Percentiles rank a stretch among this genome's conserved stretches.
phyloP scores from a whole-genome alignment of 1,140 invertebrate genomes.

The Papilio machaon region DNA sequence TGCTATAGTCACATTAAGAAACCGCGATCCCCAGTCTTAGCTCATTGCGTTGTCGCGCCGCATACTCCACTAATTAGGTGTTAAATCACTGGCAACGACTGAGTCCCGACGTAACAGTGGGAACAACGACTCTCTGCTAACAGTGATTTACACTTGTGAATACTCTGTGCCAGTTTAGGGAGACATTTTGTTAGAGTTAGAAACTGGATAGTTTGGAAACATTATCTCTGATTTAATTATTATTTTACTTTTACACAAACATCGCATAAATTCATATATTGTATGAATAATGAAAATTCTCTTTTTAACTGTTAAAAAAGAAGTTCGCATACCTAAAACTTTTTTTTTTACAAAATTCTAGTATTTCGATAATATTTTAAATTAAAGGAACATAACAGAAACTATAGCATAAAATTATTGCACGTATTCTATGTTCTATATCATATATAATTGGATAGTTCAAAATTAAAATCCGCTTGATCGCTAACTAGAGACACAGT shows the following conservation, averaged over 20 bases:
- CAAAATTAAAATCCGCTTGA: conserved; percentile 19
- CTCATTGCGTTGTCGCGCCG: conserved; percentile 43
- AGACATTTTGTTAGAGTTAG: conserved; percentile 36
- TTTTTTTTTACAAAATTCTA: not conserved
- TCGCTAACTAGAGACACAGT: not conserved
- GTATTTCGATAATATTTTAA: not conserved
- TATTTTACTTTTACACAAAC: not conserved
- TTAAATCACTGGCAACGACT: conserved; percentile 76
- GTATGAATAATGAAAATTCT: too few relatives aligned
- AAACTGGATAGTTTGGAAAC: conserved; percentile 6
- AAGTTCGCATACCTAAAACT: not conserved
- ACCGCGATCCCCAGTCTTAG: conserved; percentile 28
- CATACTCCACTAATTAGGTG: conserved; percentile 70
- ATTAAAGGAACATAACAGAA: too few relatives aligned
- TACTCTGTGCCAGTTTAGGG: conserved; percentile 46
- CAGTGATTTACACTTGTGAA: conserved; percentile 69
- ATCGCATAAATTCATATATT: not conserved
- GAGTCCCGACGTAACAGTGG: conserved; percentile 50
- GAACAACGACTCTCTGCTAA: conserved; percentile 51
- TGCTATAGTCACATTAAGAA: not conserved
- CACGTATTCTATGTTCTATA: not conserved
- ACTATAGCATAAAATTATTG: too few relatives aligned
- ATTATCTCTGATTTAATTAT: not conserved
- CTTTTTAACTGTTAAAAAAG: too few relatives aligned
- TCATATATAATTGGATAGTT: not conserved